These are phyloP conservation scores for Drosophila setifemur DNA, from an alignment of 1,140 invertebrate species.

Conservation along the genomic window DNA sequence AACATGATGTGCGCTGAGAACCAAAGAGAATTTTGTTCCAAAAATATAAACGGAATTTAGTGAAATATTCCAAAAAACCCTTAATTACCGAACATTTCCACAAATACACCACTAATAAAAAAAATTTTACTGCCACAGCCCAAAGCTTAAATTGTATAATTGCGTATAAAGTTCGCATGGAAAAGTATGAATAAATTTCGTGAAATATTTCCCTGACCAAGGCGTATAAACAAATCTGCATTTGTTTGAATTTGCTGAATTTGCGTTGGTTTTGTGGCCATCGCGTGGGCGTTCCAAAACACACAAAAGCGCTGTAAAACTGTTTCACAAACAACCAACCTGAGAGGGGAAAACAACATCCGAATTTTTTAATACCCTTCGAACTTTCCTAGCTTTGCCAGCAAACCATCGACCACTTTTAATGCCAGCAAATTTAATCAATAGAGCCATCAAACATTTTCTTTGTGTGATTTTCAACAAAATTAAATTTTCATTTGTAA, in stretches of 20 bases:
- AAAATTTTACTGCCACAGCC: constrained; percentile 13
- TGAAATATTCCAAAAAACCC: constrained; percentile 2
- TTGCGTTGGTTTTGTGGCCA: constrained; percentile 46
- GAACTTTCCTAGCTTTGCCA: background rate
- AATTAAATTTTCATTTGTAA: too few species aligned
- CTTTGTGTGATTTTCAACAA: too few species aligned
- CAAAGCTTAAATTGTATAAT: constrained; percentile 22
- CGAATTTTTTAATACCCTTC: background rate
- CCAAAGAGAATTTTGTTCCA: background rate
- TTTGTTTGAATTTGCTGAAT: too few species aligned
- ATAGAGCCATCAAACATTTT: too few species aligned
- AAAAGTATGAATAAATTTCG: constrained; percentile 19
- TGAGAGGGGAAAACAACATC: background rate
- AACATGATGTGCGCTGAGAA: background rate
- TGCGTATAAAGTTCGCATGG: constrained; percentile 19
- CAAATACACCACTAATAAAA: constrained; percentile 20
- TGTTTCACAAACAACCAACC: constrained; percentile 15
- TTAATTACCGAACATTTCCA: constrained; percentile 6
- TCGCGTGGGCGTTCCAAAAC: constrained; percentile 48
- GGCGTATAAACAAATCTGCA: constrained; percentile 37
- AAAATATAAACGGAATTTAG: constrained; percentile 1
- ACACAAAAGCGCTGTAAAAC: constrained; percentile 43
- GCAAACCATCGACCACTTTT: too few species aligned
- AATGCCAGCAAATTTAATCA: too few species aligned
- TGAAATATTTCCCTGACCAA: constrained; percentile 31